Evolutionary conservation across 2,888 invertebrate genomes (phyloP).

Genomic region (Geophilus truncorum): DNA sequence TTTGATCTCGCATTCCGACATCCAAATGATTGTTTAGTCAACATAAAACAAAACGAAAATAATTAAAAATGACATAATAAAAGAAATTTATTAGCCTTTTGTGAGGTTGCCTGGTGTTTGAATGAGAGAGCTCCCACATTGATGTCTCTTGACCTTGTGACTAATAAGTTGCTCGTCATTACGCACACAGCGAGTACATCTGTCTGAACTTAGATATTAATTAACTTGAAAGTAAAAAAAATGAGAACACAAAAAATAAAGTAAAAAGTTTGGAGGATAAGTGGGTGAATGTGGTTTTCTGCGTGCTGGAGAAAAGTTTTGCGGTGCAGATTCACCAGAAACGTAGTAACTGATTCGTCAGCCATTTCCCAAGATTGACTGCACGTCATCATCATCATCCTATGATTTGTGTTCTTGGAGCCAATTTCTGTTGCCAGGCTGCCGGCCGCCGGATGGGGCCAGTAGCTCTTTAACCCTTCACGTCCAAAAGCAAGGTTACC

Average conservation of each 20-base stretch:
- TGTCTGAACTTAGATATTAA: not conserved
- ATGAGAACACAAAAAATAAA: not conserved
- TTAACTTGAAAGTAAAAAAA: not conserved
- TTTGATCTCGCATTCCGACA: not conserved
- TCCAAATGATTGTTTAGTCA: not conserved
- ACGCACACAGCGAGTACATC: not conserved
- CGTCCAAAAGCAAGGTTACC: constrained; percentile 18
- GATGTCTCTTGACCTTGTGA: constrained; percentile 18
- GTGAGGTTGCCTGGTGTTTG: not conserved
- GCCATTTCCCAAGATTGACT: constrained; percentile 23
- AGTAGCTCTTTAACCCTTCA: constrained; percentile 27
- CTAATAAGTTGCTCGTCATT: not conserved
- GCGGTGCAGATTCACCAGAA: not conserved
- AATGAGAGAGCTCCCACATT: not conserved
- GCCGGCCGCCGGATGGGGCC: constrained; percentile 7
- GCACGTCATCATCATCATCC: constrained; percentile 1
- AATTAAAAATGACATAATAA: constrained; percentile 8
- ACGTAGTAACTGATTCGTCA: not conserved
- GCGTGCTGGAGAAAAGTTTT: not conserved
- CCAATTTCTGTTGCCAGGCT: constrained; percentile 8
- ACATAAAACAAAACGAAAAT: not conserved
- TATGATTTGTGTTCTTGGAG: constrained; percentile 17
- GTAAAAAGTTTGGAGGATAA: not conserved
- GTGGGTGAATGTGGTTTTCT: not conserved
- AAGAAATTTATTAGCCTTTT: not conserved